A percentile compares a stretch with the other conserved stretches of the same genome.
These are phyloP conservation scores for Hirtodrosophila histrioides DNA, from an alignment of 2,888 invertebrate genomes.

Conservation along the genomic window DNA sequence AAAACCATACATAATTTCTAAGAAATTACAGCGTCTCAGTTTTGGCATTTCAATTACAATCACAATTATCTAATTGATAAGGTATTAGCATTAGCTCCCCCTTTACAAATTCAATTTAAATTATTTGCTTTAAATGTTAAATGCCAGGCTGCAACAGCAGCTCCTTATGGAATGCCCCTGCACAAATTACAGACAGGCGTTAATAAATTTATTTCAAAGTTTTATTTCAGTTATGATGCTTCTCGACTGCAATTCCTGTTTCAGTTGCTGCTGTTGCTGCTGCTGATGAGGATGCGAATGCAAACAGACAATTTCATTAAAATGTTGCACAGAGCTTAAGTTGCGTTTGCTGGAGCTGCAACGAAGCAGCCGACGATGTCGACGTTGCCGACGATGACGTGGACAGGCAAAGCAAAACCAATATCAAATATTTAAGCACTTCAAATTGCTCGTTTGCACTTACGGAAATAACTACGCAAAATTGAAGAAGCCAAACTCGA, in stretches of 20 bases:
- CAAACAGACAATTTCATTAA: slow-evolving; percentile 71
- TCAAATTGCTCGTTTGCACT: slow-evolving; percentile 79
- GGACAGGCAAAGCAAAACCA: slow-evolving; percentile 63
- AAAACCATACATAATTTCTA: slow-evolving; percentile 11
- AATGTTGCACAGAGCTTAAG: slow-evolving; percentile 53
- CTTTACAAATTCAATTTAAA: slow-evolving; percentile 45
- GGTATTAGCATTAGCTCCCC: slow-evolving; percentile 26
- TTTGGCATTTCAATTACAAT: slow-evolving; percentile 24
- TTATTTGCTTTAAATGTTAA: slow-evolving; percentile 58
- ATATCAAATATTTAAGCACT: slow-evolving; percentile 79
- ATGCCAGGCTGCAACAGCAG: slow-evolving; percentile 9
- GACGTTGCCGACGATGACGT: slow-evolving; percentile 5
- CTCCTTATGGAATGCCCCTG: slow-evolving; percentile 16
- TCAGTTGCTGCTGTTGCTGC: slow-evolving; percentile 6
- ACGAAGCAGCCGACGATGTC: slow-evolving; percentile 11
- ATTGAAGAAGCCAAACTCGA: slow-evolving; percentile 51
- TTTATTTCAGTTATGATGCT: slow-evolving; percentile 36
- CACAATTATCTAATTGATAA: slow-evolving; percentile 73
- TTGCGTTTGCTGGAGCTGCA: slow-evolving; percentile 16
- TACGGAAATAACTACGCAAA: slow-evolving; percentile 75
- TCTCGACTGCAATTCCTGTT: background rate
- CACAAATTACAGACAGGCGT: slow-evolving; percentile 41
- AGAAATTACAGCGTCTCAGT: background rate
- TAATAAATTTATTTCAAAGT: slow-evolving; percentile 57
- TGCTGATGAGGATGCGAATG: slow-evolving; percentile 41